Base-by-base conservation (phyloP, 2,797 vertebrate species). In the Poeciliopsis paucimaculata region DNA sequence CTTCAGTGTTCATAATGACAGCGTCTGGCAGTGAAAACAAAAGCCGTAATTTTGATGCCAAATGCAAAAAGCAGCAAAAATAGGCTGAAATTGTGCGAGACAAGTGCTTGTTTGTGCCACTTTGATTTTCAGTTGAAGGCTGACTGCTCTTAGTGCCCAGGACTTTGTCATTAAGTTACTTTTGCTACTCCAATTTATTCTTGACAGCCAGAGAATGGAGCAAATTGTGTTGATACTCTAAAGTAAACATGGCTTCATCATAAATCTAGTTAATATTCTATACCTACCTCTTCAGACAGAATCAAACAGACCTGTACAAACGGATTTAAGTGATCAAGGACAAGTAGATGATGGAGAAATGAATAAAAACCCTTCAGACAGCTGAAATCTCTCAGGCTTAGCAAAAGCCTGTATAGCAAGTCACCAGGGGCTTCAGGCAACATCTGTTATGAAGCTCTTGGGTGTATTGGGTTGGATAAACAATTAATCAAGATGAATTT, bases 1-100 rank as follows among this genome's bases (percentile, higher is more conserved):
- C 85, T 20, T 90, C 81, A 82, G 3, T 15, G 28, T 28, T 75
- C 46, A 74, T 90, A 87, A 91, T 90, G 34, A 89, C 36, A 89
- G 81, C 1, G 41, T 62, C 75, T 84, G 80, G 49, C 72, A 43
- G 20, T 43, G 60, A 77, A 82, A 84, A 82, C 45, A 84, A 51
- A 79, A 77, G 82, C 76, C 49, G 57, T 43, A 26, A 78, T 90
- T 87, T 82, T 23, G 46, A 49, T 72, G 75, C 60, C 80, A 82
- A 55, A 84, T 73, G 39, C n/a, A 76, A 86, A 73, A 46, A 80
- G 20, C 39, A 41, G 39, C 39, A 41, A 41, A 41, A 41, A 47
- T 43, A 53, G 43, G 49, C 1, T 43, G 76, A 26, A 84, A 72
- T 13, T 74, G 57, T 15, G 36, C 23, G 34, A 26, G 34, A 46